Evolutionary conservation across 2,113 vertebrate genomes (phyloP).

Genomic region (Perccottus glenii): DNA sequence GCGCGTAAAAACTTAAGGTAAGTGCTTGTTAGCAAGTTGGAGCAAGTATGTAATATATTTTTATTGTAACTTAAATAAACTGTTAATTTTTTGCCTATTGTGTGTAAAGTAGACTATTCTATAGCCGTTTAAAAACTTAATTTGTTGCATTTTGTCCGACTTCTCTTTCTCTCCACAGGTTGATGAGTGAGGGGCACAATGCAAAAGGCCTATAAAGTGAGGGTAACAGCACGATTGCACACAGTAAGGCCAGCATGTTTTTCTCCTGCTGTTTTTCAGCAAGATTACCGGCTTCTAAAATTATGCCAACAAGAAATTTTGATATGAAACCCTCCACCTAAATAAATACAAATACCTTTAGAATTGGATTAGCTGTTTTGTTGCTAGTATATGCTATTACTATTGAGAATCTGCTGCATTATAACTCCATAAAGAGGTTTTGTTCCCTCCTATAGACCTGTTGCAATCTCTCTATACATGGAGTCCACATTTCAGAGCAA

Average conservation of each 20-base stretch:
- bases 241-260: slow-evolving; percentile 51
- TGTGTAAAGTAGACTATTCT: background rate
- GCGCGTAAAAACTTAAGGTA: slow-evolving; percentile 49
- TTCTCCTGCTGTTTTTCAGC: background rate
- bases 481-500: too few species aligned
- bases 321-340: too few species aligned
- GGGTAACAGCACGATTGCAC: slow-evolving; percentile 47
- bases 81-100: background rate
- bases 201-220: slow-evolving; percentile 55
- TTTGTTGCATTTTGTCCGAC: background rate
- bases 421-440: too few species aligned
- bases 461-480: background rate
- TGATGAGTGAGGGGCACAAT: slow-evolving; percentile 46
- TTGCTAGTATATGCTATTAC: too few species aligned
- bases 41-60: background rate
- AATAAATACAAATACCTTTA: too few species aligned
- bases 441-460: background rate
- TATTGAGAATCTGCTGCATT: too few species aligned
- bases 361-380: too few species aligned
- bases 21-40: background rate
- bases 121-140: background rate
- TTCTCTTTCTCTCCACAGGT: slow-evolving; percentile 12
- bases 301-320: too few species aligned
- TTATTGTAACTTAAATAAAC: background rate
- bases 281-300: slow-evolving; percentile 23